These are phyloP conservation scores for Buphagus erythrorhynchus DNA, from an alignment of 2,797 vertebrate genomes.

Conservation along the genomic window DNA sequence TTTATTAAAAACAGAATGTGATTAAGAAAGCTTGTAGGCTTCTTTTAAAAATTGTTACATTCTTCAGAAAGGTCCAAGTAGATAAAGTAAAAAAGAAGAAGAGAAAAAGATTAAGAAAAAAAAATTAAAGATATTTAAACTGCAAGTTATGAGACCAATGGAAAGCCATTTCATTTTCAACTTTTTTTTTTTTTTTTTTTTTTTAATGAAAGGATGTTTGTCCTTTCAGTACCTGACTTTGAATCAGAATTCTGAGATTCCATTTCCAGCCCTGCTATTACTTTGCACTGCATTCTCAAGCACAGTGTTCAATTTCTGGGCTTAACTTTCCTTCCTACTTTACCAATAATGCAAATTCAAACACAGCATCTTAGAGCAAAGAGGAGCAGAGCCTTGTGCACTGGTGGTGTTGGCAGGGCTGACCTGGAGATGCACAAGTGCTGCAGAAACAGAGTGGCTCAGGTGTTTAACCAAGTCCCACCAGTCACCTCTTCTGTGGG, in stretches of 20 bases:
- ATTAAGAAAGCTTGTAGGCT: neutral
- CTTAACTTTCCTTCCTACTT: neutral
- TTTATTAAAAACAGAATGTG: slow-evolving; percentile 3
- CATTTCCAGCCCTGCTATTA: neutral
- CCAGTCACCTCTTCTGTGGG: neutral
- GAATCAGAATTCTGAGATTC: neutral
- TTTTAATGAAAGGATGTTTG: neutral
- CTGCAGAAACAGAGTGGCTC: neutral
- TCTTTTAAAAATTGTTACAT: neutral
- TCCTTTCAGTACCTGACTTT: neutral
- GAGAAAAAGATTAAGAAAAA: neutral
- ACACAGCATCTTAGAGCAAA: neutral
- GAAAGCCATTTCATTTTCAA: neutral
- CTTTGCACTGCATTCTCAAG: neutral
- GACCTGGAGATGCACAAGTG: neutral
- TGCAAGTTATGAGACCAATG: neutral
- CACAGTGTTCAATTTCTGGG: neutral
- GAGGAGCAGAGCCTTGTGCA: neutral
- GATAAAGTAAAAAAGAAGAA: neutral
- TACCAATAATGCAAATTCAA: neutral
- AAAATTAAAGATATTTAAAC: neutral
- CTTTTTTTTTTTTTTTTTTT: neutral
- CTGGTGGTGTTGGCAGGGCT: neutral
- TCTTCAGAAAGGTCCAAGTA: neutral
- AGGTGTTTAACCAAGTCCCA: neutral